These are phyloP conservation scores for Cremastinae sp. DNA, from an alignment of 2,888 invertebrate species.

Conservation along the genomic window DNA sequence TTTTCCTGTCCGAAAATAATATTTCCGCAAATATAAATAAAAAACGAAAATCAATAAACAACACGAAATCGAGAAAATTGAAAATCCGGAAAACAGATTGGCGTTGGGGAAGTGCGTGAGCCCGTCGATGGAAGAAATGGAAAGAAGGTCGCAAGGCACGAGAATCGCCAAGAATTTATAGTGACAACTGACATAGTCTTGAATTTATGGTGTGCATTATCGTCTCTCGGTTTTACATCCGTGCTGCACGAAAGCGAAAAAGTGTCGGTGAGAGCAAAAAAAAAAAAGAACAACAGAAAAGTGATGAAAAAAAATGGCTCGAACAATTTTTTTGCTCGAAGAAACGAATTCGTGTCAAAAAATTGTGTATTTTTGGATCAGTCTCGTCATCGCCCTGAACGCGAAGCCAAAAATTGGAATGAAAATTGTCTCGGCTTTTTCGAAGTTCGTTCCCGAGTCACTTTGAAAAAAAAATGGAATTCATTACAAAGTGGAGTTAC, in stretches of 20 bases:
- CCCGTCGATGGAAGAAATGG: too few relatives aligned
- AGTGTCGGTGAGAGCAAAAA: neutral
- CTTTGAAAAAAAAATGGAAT: neutral
- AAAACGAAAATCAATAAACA: too few relatives aligned
- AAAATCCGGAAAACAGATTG: too few relatives aligned
- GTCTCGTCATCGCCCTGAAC: too few relatives aligned
- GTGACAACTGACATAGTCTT: slow-evolving; percentile 45
- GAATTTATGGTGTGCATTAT: slow-evolving; percentile 53
- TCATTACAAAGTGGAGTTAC: neutral
- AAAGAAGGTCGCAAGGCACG: neutral
- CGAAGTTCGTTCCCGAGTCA: neutral
- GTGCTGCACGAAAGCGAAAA: neutral
- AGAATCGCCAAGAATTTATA: slow-evolving; percentile 48
- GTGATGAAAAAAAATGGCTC: neutral
- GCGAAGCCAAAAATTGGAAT: too few relatives aligned
- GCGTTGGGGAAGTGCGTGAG: neutral
- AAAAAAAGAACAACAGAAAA: neutral
- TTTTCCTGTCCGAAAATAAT: too few relatives aligned
- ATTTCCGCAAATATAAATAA: too few relatives aligned
- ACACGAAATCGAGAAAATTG: too few relatives aligned
- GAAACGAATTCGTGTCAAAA: too few relatives aligned
- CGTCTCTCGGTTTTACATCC: slow-evolving; percentile 18
- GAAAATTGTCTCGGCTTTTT: too few relatives aligned
- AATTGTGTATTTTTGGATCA: too few relatives aligned
- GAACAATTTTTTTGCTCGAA: neutral